Base-by-base conservation (phyloP, 1,140 invertebrate genomes). In the Trinorchestia longiramus region DNA sequence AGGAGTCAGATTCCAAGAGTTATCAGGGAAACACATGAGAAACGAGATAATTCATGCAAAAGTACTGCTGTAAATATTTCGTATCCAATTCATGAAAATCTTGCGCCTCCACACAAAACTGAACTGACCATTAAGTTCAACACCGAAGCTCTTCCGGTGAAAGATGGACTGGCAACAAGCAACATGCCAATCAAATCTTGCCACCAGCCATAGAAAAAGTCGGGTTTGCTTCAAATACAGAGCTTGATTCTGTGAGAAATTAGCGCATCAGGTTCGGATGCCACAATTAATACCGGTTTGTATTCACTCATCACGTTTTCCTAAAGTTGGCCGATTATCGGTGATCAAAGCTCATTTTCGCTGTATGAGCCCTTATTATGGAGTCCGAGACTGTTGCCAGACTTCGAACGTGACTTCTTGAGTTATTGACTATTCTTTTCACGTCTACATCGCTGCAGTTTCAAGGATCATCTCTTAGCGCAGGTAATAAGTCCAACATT, bases 351-450 rank as follows among this genome's bases (percentile, higher is more conserved):
- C 62, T 77, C 62, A 77, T 77, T 77, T 77, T 77, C 15, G 62
- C 62, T 77, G 1, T 28, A 77, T 77, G 62, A 77, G 62, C 62
- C 15, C 62, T 28, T 36, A 77, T 77, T 77, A 77, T 28, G 62
- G 62, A 77, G 62, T 77, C 62, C 62, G 11, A 77, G 62, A 1
- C 62, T 77, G 62, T 77, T 77, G 36, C 62, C 62, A 23, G 62
- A 77, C 62, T 77, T 77, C 62, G 62, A 77, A 77, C 62, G 62
- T 77, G 62, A 77, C 62, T 77, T 77, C 62, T 77, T 77, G 62
- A 77, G 62, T 77, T 77, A 77, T 77, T 77, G 62, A 77, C 62
- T 77, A 77, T 77, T 77, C 62, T 77, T 77, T 77, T 77, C 62
- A 77, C 62, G 62, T 77, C 62, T 77, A 1, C 62, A 36, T 77